Conservation (phyloP, 2,113 vertebrate species). For the Triplophysa tibetana region DNA sequence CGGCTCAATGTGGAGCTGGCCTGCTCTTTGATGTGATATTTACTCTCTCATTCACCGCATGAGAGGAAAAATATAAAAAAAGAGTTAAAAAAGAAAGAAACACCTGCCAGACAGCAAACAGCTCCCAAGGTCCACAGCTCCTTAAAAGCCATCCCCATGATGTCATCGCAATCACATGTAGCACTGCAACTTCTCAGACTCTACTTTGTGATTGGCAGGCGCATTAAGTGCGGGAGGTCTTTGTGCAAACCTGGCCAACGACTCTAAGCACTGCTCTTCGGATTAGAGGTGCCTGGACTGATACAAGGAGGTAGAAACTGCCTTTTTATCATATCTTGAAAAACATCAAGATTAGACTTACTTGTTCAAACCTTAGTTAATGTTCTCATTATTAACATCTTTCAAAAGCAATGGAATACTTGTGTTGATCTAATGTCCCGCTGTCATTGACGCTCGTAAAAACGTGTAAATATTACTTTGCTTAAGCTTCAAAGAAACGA, state of each 20-base stretch:
- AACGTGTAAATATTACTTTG: neutral
- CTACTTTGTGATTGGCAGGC: constrained; percentile 45
- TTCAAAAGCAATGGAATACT: no score
- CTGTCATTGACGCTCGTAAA: neutral
- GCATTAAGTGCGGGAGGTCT: constrained; percentile 23
- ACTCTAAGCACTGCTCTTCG: constrained; percentile 2
- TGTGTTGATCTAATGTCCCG: neutral
- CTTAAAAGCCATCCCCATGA: constrained; percentile 46
- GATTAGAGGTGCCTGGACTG: neutral
- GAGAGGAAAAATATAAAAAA: constrained; percentile 44
- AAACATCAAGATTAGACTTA: no score
- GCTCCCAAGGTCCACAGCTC: constrained; percentile 45
- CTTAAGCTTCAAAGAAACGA: constrained; percentile 35
- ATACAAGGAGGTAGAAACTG: neutral
- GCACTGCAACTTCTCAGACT: constrained; percentile 52
- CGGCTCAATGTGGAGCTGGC: constrained; percentile 44
- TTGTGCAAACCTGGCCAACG: constrained; percentile 42
- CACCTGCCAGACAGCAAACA: constrained; percentile 59
- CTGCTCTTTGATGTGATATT: constrained; percentile 56
- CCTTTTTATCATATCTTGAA: no score
- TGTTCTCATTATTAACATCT: no score
- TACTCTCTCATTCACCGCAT: constrained; percentile 53
- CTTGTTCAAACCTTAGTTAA: neutral
- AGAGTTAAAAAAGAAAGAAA: constrained; percentile 52
- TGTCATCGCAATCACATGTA: constrained; percentile 53